phyloP scores from a whole-genome alignment of 92 coral and sea anemone genomes.

The Zoanthus sociatus region DNA sequence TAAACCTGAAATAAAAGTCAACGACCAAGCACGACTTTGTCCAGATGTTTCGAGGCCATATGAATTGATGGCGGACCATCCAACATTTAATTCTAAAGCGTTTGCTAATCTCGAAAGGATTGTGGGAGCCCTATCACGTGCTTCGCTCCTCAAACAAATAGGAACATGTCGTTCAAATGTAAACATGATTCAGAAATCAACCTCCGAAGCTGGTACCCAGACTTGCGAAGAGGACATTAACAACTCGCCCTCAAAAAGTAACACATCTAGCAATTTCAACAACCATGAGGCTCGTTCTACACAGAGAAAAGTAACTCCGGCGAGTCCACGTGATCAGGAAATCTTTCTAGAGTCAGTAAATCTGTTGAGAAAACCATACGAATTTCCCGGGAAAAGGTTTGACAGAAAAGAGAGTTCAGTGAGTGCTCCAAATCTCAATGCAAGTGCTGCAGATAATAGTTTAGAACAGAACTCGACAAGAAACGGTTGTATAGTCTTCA shows the following conservation, averaged over 20 bases:
- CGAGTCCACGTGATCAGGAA: constrained; percentile 32
- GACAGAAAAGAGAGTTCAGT: not conserved
- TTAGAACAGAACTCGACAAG: not conserved
- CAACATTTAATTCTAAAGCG: not conserved
- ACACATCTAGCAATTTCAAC: not conserved
- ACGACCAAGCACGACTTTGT: not conserved
- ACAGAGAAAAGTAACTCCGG: not conserved
- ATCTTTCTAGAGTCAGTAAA: constrained; percentile 36
- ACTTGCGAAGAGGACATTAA: constrained; percentile 15
- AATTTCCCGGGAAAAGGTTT: not conserved
- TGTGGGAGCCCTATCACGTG: constrained; percentile 23
- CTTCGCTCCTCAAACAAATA: not conserved
- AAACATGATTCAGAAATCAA: not conserved
- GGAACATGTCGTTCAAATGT: not conserved
- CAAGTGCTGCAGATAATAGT: not conserved
- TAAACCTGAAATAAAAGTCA: not conserved
- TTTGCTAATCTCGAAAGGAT: constrained; percentile 20
- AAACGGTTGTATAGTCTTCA: not conserved
- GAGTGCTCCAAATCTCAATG: not conserved
- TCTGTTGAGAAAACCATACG: constrained; percentile 18
- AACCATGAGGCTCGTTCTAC: not conserved
- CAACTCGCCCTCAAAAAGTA: not conserved
- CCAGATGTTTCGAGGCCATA: constrained; percentile 1
- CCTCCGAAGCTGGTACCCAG: constrained; percentile 40
- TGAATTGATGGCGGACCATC: not conserved